Evolutionary conservation across 2,113 vertebrate genomes (phyloP), one percentile per base, ranked within the genome.

Genomic region (Trochalopteron elliotii): DNA sequence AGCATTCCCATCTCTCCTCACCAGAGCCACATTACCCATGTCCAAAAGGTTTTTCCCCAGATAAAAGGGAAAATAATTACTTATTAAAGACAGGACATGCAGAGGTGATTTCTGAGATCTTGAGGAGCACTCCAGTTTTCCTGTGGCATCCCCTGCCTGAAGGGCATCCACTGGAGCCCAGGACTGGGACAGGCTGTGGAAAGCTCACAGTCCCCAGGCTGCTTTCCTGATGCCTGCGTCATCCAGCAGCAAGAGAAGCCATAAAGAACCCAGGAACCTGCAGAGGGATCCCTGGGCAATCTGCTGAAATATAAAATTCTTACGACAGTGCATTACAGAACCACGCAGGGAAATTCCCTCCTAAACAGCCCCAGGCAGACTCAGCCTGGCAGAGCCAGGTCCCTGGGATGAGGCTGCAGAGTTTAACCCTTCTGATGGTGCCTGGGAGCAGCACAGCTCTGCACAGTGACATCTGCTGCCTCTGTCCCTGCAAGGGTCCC

Each of bases 21-120:
- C 37, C 72, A 72, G 22, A 68, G 71, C 71, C 75, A 17, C 3
- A 0, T 5, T 0, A 22, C 0, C 57, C 33, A 8, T 5, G 11
- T 3, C 52, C 59, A 8, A 7, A 49, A 27, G 49, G 40, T 5
- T 60, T 8, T 22, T 25, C n/a, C 50, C 33, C 44, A 42, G 40
- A 17, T 8, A n/a, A 59, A 63, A 10, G 8, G 20, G 12, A 70
- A 6, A 72, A 27, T 30, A 64, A 27, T 17, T 12, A 18, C 12
- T 81, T 14, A 28, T 74, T 20, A 19, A 63, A 45, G 27, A 33
- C 25, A 50, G 17, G 37, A 37, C 13, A 10, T 3, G 50, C 37
- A 49, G 47, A 83, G 52, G 16, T 30, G 9, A 2, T 25, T 56
- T 30, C 10, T 42, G 55, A 50, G 27, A 35, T 2, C 47, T 0